phyloP scores from a whole-genome alignment of 2,888 invertebrate genomes.

The Cylloceria caligata region DNA sequence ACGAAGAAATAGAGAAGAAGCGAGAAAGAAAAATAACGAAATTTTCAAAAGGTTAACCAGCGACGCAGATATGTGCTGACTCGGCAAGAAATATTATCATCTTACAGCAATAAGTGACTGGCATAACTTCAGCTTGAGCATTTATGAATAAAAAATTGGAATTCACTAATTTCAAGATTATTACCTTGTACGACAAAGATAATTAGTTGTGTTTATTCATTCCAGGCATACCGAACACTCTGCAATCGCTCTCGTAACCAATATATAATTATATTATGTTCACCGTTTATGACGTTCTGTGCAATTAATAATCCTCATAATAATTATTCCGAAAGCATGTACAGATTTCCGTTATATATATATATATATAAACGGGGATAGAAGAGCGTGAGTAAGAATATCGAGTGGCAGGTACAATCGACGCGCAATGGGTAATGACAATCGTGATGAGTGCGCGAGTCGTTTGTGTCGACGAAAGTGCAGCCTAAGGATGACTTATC shows the following conservation, averaged over 20 bases:
- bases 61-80: slow-evolving; percentile 8
- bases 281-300: background rate
- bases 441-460: slow-evolving; percentile 18
- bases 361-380: background rate
- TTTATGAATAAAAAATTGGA: background rate
- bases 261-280: background rate
- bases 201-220: background rate
- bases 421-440: background rate
- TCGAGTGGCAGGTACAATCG: background rate
- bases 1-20: background rate
- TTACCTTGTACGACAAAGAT: background rate
- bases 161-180: slow-evolving; percentile 4
- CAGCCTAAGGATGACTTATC: slow-evolving; percentile 76
- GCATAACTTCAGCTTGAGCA: background rate
- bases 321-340: too few relatives aligned
- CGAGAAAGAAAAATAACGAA: background rate
- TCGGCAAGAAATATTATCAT: slow-evolving; percentile 9
- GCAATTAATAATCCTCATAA: background rate
- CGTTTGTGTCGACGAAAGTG: slow-evolving; percentile 68
- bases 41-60: background rate
- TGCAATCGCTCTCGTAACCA: background rate
- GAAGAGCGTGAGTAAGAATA: background rate
- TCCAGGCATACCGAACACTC: background rate
- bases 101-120: background rate
- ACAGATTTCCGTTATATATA: too few relatives aligned